A percentile compares a stretch with the other conserved stretches of the same genome.
Conservation (phyloP, 2,888 invertebrate species). For the Thymelicus lineola region DNA sequence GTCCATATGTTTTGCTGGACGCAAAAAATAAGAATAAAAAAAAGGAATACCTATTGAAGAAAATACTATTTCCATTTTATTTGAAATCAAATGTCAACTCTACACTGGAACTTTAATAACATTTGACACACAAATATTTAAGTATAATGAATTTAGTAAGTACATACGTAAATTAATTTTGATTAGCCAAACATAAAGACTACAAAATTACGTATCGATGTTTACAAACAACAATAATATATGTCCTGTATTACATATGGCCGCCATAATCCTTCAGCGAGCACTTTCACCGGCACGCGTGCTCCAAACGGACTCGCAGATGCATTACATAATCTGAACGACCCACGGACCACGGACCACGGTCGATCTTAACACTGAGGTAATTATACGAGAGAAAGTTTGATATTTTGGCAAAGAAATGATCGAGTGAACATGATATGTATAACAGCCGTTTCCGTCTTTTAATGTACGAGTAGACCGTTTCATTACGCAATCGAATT, state of each 20-base stretch:
- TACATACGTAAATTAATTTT: no score
- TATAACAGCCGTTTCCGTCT: conserved; percentile 59
- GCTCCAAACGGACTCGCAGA: conserved; percentile 59
- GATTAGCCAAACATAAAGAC: not conserved
- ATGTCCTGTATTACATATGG: conserved; percentile 13
- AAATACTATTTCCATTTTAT: no score
- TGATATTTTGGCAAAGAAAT: conserved; percentile 73
- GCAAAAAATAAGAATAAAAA: no score
- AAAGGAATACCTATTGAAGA: no score
- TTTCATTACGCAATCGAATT: conserved; percentile 47
- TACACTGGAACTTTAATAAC: no score
- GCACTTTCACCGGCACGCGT: conserved; percentile 62
- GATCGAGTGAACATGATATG: conserved; percentile 67
- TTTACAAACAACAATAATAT: conserved; percentile 34
- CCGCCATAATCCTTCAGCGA: conserved; percentile 51
- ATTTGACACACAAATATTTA: no score
- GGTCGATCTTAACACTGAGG: conserved; percentile 53
- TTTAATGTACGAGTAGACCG: conserved; percentile 52
- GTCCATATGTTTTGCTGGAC: no score
- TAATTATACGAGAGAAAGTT: conserved; percentile 78
- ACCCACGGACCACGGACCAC: conserved; percentile 27
- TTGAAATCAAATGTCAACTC: no score
- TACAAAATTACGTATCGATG: not conserved
- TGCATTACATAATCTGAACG: conserved; percentile 54
- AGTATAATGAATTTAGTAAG: no score